Base-by-base conservation (phyloP, 2,113 vertebrate species). In the Mungos mungo region DNA sequence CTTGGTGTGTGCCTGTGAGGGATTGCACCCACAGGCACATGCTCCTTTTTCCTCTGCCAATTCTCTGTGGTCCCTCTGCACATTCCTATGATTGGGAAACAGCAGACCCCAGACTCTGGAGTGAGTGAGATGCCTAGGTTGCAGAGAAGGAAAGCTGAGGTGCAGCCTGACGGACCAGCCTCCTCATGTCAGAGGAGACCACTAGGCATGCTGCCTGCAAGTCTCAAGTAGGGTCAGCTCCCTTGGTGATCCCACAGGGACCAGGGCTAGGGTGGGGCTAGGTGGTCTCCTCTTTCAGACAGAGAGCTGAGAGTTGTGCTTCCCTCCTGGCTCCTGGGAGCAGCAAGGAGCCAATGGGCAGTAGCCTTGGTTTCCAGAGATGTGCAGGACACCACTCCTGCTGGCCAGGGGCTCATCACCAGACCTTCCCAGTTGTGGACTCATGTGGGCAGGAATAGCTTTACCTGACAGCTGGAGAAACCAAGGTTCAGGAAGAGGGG, bases 1-100 rank as follows among this genome's bases (percentile, higher is more conserved):
- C 35, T 60, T 23, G 10, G 7, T 7, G 23, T 27, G 19, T 10
- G 8, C 74, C 72, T 7, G 2, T 9, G 7, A 12, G 0, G 69
- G 19, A 33, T 29, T 13, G 52, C 1, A 25, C 38, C 77, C 11
- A 27, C 0, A 9, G 29, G 11, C 76, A 63, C 4, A 0, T n/a
- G 25, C 5, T 92, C 76, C 82, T 60, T 63, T 31, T 52, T 50
- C 41, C 23, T 86, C 84, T 23, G 60, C 35, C 47, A 14, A 35
- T n/a, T 63, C 74, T 79, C 91, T 10, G 71, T 14, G 72, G 45
- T 6, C 41, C 31, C 33, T 63, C 15, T 93, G 52, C 76, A 68
- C 60, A 52, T 87, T 82, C 35, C 45, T 25, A 10, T 14, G 6
- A n/a, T 69, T 74, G 65, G n/a, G 47, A 47, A 77, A 50, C 27